Evolutionary conservation across 2,113 vertebrate genomes (phyloP), one percentile per base, ranked within the genome.

Genomic region (Poeciliopsis turrubarensis): DNA sequence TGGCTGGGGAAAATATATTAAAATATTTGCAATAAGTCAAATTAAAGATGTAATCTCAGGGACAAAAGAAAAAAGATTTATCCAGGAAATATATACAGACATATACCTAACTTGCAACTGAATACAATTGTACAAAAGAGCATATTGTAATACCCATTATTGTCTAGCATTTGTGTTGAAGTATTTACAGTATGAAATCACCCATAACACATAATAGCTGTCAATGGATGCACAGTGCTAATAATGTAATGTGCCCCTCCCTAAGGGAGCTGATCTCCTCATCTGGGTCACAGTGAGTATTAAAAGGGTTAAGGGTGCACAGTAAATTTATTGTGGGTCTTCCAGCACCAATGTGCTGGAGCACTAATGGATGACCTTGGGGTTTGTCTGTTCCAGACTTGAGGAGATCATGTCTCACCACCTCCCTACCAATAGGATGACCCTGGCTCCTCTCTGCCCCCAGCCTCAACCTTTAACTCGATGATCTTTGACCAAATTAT

Each of bases 281-380:
- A 95, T 95, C 92, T 92, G 88, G 89, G 94, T 95, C 94, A 89
- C 72, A 41, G 93, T 92, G 91, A 93, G 95, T 95, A 95, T 95
- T 97, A 97, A 97, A 92, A 97, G 96, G 97, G 97, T 98, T 96
- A 98, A 97, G 97, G 96, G 97, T 98, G 94, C 93, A 90, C 79
- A 90, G 94, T 95, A 96, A 95, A 98, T 98, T 97, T 97, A 98
- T 96, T 95, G 96, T 94, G 68, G 94, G 94, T 95, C 94, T 94
- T 93, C 80, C 87, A 86, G 94, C 90, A 91, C 93, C 83, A 92
- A 95, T 94, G 93, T 93, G 92, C 92, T 90, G 88, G 97, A 98
- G 96, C 97, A 97, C 97, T 99, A 99, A 99, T 99, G 97, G 97
- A 96, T 98, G 97, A 99, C 98, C 97, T 97, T 98, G 96, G 95